phyloP scores from a whole-genome alignment of 2,797 vertebrate species.

The Meriones psammophilus region DNA sequence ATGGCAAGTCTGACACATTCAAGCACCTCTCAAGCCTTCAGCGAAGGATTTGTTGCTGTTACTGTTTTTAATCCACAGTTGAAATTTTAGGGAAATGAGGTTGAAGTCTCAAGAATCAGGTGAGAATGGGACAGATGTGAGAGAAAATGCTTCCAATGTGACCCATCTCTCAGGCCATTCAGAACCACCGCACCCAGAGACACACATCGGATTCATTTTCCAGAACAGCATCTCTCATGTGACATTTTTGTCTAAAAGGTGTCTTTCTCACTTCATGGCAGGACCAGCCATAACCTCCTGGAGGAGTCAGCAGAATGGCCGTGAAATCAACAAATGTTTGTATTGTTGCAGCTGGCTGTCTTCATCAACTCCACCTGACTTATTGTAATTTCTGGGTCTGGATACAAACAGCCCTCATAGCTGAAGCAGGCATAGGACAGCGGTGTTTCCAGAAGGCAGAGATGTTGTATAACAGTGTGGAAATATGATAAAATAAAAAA shows the following conservation, averaged over 20 bases:
- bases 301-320: neutral
- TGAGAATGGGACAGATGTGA: neutral
- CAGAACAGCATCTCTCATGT: neutral
- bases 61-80: neutral
- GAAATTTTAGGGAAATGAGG: neutral
- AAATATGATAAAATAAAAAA: slow-evolving; percentile 1
- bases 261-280: neutral
- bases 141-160: neutral
- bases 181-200: too few relatives aligned
- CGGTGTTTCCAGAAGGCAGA: neutral
- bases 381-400: neutral
- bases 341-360: neutral
- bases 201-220: neutral
- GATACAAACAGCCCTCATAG: neutral
- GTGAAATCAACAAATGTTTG: neutral
- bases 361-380: neutral
- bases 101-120: neutral
- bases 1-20: neutral
- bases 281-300: neutral
- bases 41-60: neutral
- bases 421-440: neutral
- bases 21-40: neutral
- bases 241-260: neutral
- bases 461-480: neutral
- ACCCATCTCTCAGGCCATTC: too few relatives aligned